Percentiles rank a stretch among this genome's conserved stretches.
phyloP scores from a whole-genome alignment of 1,140 invertebrate genomes.

The Drosophila punjabiensis region DNA sequence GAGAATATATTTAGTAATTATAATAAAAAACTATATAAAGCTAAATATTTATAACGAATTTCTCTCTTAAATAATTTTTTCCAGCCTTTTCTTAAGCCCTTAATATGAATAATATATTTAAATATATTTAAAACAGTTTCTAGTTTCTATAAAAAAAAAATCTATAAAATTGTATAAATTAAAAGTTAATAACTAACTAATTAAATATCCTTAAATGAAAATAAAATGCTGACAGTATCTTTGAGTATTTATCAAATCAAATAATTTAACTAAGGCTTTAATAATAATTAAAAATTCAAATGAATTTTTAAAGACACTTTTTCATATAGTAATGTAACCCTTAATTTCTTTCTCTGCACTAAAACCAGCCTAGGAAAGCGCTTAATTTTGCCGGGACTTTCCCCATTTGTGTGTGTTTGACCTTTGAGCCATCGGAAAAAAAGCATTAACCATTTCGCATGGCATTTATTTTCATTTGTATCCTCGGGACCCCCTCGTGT shows the following conservation, averaged over 20 bases:
- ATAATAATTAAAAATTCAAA: too few relatives aligned
- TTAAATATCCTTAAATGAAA: too few relatives aligned
- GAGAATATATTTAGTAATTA: not conserved
- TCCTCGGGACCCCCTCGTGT: conserved; percentile 13
- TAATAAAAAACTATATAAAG: not conserved
- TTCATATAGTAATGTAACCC: not conserved
- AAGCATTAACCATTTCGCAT: conserved; percentile 43
- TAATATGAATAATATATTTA: too few relatives aligned
- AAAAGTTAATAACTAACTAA: too few relatives aligned
- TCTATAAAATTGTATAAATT: too few relatives aligned
- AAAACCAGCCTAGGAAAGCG: conserved; percentile 16
- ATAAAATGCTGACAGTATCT: too few relatives aligned
- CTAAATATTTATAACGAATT: not conserved
- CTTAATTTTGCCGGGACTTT: conserved; percentile 32
- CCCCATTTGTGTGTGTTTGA: conserved; percentile 8
- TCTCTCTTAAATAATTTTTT: not conserved
- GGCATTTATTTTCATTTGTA: conserved; percentile 49
- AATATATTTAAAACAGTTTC: too few relatives aligned
- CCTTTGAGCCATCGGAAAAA: conserved; percentile 24
- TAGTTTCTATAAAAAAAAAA: too few relatives aligned
- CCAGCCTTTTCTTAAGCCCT: not conserved
- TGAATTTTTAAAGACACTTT: too few relatives aligned
- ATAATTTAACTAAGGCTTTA: too few relatives aligned
- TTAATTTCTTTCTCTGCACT: conserved; percentile 1
- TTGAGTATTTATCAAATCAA: too few relatives aligned